Base-by-base conservation (phyloP, 2,797 vertebrate species). In the Sphenopsis melanotis region DNA sequence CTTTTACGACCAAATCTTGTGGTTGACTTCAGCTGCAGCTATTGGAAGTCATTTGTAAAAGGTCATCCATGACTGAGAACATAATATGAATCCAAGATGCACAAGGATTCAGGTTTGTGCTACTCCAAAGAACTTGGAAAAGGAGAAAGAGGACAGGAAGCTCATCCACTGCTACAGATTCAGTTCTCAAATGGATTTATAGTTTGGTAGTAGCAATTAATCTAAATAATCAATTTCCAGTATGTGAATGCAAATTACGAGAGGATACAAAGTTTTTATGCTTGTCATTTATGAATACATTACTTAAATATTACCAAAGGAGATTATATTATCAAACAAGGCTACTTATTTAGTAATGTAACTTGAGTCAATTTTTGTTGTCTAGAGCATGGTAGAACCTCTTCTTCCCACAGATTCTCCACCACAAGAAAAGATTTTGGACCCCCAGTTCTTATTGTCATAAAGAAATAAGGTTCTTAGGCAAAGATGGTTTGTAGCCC, bases 31-130 rank as follows among this genome's bases (percentile, higher is more conserved):
- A 47, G 92, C 91, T 96, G 72, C 69, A 92, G 92, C 96, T 97
- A 98, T 97, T 97, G 95, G 93, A 97, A 98, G 96, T 97, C 91
- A 96, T 97, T 98, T 96, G 83, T 95, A 94, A 98, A 98, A 98
- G 97, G 97, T 98, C 96, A 97, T 91, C 89, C 92, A 86, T 94
- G 75, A 68, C 87, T 92, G 74, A 88, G 94, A 96, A 94, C 57
- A 77, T 83, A 95, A 89, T 87, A 92, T 30, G 80, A 94, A 94
- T 94, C 91, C 90, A 95, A 94, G 53, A 91, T 63, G 79, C 50
- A 69, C 47, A 87, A 72, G 88, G 64, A 89, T 72, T 42, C 76
- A 95, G 80, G 78, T 57, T 76, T 90, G 49, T 64, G 44, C 32
- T 46, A 17, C 57, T 94, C 78, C 68, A 34, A 93, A 93, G 75